Conservation (phyloP, 2,113 vertebrate species). For the Formicarius rufipectus region DNA sequence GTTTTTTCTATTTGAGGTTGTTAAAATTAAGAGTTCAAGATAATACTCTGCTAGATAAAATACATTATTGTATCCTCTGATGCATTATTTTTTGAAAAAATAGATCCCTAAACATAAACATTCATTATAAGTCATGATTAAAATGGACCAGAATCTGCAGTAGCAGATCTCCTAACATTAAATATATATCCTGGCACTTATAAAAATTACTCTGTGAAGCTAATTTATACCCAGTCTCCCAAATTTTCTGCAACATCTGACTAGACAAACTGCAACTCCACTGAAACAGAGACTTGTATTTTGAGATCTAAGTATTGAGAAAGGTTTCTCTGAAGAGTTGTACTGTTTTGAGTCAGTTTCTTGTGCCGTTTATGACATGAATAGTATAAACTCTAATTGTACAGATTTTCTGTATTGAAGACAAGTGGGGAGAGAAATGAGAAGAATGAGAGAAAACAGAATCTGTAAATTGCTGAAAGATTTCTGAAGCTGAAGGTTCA, state of each 20-base stretch:
- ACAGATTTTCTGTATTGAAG: background rate
- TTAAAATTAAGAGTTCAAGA: background rate
- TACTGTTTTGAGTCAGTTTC: background rate
- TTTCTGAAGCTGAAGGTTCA: background rate
- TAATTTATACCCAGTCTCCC: background rate
- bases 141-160: background rate
- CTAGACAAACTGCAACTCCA: background rate
- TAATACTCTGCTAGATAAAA: background rate
- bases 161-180: background rate
- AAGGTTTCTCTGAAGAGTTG: background rate
- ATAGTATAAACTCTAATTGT: background rate
- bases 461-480: background rate
- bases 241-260: background rate
- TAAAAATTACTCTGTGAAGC: background rate
- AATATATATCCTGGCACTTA: background rate
- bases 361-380: background rate
- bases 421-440: background rate
- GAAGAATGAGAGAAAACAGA: background rate
- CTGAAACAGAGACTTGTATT: background rate
- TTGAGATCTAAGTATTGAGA: background rate
- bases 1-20: background rate
- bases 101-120: background rate
- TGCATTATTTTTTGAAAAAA: background rate
- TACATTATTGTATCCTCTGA: background rate
- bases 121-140: background rate